These are phyloP conservation scores for Leuctra nigra DNA, from an alignment of 2,888 invertebrate species.

Conservation along the genomic window DNA sequence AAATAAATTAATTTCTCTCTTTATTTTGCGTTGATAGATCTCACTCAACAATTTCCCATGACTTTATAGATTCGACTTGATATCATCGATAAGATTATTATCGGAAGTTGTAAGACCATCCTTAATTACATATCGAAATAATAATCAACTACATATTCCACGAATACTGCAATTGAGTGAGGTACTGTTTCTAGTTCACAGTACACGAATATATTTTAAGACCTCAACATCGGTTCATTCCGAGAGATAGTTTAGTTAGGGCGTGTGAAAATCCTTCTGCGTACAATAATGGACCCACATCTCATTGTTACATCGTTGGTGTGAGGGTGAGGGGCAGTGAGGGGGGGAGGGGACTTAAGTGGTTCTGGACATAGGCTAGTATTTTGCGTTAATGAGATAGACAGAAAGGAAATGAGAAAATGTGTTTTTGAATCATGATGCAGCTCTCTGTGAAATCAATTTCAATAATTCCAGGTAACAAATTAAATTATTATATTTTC, in stretches of 20 bases:
- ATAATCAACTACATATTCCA: too few relatives aligned
- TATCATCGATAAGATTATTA: too few relatives aligned
- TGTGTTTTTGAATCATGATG: background rate
- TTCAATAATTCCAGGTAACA: background rate
- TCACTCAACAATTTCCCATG: too few relatives aligned
- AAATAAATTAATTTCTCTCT: too few relatives aligned
- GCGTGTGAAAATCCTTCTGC: conserved; percentile 10
- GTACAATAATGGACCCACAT: conserved; percentile 1
- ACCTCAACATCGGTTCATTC: background rate
- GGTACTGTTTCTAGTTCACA: too few relatives aligned
- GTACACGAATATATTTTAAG: background rate
- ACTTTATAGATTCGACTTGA: too few relatives aligned
- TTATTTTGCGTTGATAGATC: too few relatives aligned
- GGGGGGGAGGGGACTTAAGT: background rate
- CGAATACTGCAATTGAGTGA: too few relatives aligned
- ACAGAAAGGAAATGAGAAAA: conserved; percentile 5
- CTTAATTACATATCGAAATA: too few relatives aligned
- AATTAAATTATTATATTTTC: too few relatives aligned
- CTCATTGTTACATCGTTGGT: background rate
- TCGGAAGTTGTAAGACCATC: too few relatives aligned
- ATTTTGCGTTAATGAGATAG: background rate
- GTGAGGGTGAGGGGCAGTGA: background rate
- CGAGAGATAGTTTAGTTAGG: background rate
- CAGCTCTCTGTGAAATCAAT: background rate
- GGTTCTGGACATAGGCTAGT: background rate